Conservation (phyloP, 2,888 invertebrate species). For the Caenorhabditis panamensis region DNA sequence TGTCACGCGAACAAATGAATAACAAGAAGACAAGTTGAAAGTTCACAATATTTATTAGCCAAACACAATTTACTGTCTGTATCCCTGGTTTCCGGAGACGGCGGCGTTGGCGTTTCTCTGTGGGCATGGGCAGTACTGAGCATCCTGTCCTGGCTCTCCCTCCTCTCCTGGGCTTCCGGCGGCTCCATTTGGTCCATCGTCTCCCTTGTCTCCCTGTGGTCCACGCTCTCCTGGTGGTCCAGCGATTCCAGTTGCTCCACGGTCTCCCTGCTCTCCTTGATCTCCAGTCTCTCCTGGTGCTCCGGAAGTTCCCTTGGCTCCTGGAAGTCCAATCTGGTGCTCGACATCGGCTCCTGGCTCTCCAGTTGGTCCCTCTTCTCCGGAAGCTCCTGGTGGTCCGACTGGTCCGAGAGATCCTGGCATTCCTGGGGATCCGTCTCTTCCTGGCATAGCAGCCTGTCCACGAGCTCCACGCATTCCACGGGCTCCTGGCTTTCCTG, state of each 20-base stretch:
- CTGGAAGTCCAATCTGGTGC: constrained; percentile 76
- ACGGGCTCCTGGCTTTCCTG: constrained; percentile 70
- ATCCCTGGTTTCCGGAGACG: constrained; percentile 21
- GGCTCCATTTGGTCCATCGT: constrained; percentile 69
- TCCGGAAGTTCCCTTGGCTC: constrained; percentile 73
- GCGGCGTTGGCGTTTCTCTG: constrained; percentile 65
- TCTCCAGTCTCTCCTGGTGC: constrained; percentile 70
- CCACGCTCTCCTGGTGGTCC: constrained; percentile 73
- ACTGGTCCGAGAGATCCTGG: constrained; percentile 71
- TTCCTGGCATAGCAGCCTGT: constrained; percentile 70
- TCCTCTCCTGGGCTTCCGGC: constrained; percentile 67
- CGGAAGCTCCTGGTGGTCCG: constrained; percentile 73
- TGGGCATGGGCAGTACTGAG: constrained; percentile 75
- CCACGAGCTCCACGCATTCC: constrained; percentile 77
- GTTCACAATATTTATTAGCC: constrained; percentile 5
- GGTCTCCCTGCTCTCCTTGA: constrained; percentile 65
- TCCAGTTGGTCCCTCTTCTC: constrained; percentile 74
- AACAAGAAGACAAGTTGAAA: constrained; percentile 36
- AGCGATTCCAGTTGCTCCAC: constrained; percentile 66
- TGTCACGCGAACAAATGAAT: too few relatives aligned
- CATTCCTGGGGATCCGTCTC: constrained; percentile 71
- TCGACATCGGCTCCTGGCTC: constrained; percentile 75
- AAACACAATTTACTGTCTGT: constrained; percentile 51
- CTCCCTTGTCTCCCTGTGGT: constrained; percentile 72
- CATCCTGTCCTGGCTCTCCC: constrained; percentile 74